These are phyloP conservation scores for Thinocorus orbignyianus DNA, from an alignment of 2,113 vertebrate species.

Conservation along the genomic window DNA sequence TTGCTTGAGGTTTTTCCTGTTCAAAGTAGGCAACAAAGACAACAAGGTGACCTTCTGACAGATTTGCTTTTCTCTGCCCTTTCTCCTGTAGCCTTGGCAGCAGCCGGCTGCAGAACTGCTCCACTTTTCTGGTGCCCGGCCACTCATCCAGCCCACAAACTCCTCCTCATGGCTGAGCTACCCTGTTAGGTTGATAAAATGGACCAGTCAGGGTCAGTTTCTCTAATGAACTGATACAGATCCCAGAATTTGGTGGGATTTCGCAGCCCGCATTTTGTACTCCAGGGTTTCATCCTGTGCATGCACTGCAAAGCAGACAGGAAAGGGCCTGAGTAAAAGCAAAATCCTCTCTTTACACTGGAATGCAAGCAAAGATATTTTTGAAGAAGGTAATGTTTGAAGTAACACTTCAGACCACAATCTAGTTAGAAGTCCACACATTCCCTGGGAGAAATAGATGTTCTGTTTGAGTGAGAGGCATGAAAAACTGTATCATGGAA, in stretches of 20 bases:
- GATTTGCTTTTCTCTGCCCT: background rate
- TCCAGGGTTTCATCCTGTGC: background rate
- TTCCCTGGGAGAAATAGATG: background rate
- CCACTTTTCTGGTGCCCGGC: background rate
- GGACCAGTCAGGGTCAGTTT: background rate
- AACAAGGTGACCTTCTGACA: background rate
- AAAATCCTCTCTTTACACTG: background rate
- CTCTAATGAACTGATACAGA: background rate
- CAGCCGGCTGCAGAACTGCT: background rate
- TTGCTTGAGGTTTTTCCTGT: background rate
- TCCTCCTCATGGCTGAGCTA: background rate
- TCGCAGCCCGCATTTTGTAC: background rate
- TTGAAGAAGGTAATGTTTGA: background rate
- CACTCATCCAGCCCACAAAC: background rate
- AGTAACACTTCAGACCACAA: background rate
- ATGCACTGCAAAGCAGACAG: background rate
- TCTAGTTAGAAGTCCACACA: background rate
- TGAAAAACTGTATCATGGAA: background rate
- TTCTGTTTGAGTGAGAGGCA: background rate
- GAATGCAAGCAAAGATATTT: background rate
- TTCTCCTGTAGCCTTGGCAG: background rate
- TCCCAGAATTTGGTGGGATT: background rate
- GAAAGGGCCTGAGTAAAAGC: background rate
- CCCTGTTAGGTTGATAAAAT: background rate
- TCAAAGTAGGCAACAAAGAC: background rate